Evolutionary conservation across 2,113 vertebrate species (phyloP), one percentile per base, ranked within the genome.

Genomic region (Microcebus lehilahytsara): DNA sequence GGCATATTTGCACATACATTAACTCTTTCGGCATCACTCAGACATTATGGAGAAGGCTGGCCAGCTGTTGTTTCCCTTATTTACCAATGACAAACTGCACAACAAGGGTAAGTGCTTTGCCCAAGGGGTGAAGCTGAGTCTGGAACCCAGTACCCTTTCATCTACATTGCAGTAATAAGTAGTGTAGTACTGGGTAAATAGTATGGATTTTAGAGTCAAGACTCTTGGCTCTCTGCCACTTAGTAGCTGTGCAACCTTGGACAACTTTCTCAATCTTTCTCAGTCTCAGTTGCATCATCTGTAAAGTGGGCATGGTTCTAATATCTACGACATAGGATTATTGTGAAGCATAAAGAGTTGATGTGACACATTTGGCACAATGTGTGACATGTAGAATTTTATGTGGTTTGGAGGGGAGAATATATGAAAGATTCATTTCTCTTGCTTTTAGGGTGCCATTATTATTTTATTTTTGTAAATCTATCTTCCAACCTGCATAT

Each of bases 131-230:
- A 98, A 96, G 96, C 97, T 0, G 71, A 96, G 83, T 95, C 91
- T 97, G 89, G 78, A 97, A 94, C 56, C 62, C 81, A 89, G 9
- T 87, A 85, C 34, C 58, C 96, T 97, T 97, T 97, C 89, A 97
- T 98, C 89, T 95, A 10, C 49, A 75, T 17, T 80, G 37, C 12
- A 67, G 42, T 97, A 97, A 97, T 98, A 89, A 96, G 92, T 95
- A 97, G 95, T 92, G 32, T 95, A 84, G 78, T 83, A 79, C 51
- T 89, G 58, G 89, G 40, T 95, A 96, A 94, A 92, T 84, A 93
- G 42, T 93, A 16, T 92, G 64, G 83, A 83, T 97, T 95, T 94
- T 94, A 93, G 93, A 98, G 96, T 97, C 96, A 84, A 80, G 97
- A 97, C 96, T 97, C 96, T 69, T 97, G 96, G 84, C 92, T 69